phyloP scores from a whole-genome alignment of 1,140 invertebrate species.

The Sitophilus oryzae region DNA sequence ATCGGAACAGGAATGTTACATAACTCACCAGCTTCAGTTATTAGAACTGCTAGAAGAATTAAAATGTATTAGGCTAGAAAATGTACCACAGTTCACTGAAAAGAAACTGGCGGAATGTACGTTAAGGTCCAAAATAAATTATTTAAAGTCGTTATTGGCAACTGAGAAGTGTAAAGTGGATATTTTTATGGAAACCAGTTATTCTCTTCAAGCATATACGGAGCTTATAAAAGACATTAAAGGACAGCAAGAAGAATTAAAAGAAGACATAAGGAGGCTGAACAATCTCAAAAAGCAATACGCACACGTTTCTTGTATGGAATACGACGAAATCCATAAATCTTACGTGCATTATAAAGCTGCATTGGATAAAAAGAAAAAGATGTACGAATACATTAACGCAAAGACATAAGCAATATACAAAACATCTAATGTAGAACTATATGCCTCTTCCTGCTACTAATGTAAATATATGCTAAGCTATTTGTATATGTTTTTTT shows the following conservation, averaged over 20 bases:
- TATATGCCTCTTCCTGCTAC: no score
- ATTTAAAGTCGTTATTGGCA: constrained; percentile 26
- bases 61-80: constrained; percentile 21
- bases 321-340: constrained; percentile 36
- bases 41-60: constrained; percentile 30
- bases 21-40: constrained; percentile 23
- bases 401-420: background rate
- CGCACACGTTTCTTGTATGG: constrained; percentile 30
- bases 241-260: constrained; percentile 31
- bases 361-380: constrained; percentile 31
- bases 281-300: constrained; percentile 33
- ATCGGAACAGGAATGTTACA: constrained; percentile 26
- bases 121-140: constrained; percentile 25
- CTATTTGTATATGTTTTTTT: no score
- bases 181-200: constrained; percentile 33
- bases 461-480: no score
- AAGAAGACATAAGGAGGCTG: constrained; percentile 29
- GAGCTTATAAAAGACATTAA: constrained; percentile 33
- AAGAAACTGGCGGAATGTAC: constrained; percentile 28
- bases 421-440: no score
- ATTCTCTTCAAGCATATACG: constrained; percentile 32
- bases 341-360: constrained; percentile 34
- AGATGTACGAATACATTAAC: constrained; percentile 18
- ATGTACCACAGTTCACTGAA: constrained; percentile 18
- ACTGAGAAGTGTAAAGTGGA: constrained; percentile 27